Evolutionary conservation across 1,140 invertebrate species (phyloP), one percentile per base, ranked within the genome.

Genomic region (Drosophila varians): DNA sequence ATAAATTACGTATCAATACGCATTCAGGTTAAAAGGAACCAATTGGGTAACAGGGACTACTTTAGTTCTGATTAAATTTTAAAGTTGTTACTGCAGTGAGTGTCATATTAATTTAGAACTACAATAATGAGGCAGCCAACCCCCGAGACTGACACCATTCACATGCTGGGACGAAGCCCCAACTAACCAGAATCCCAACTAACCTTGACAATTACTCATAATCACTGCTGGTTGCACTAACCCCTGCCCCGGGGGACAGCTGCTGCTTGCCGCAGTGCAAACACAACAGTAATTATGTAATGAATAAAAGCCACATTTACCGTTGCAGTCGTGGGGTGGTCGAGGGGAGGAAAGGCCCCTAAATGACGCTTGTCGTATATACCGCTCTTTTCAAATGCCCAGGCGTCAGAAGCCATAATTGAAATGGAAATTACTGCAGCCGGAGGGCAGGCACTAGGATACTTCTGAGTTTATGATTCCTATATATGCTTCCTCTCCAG

Each of bases 271-370:
- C 80, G 52, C 80, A 76, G 56, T 58, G 80, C 82, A 87, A 84
- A 84, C 80, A 80, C 73, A 80, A 65, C 82, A 64, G 76, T 87
- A 84, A 84, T 84, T 84, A 84, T 86, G 80, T 76, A 87, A 84
- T 87, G 80, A 75, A 84, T 86, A 74, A 77, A 76, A 71, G 72
- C 80, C 77, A 80, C 77, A 86, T 87, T 84, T 72, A 78, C 69
- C 78, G 57, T 61, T 83, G 66, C 51, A 75, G 9, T 38, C 11
- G 25, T 14, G 46, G 12, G 55, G 19, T 19, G 6, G 36, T 3
- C 26, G 23, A n/a, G 11, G 18, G 11, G 12, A 7, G 14, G 16
- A 7, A 14, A 12, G 48, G 26, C 34, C 16, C 42, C 57, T 25
- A 64, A 64, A 64, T 26, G 49, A 16, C 31, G 40, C 7, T n/a